These are phyloP conservation scores for Aphis craccivora DNA, from an alignment of 1,140 invertebrate genomes.

Conservation along the genomic window DNA sequence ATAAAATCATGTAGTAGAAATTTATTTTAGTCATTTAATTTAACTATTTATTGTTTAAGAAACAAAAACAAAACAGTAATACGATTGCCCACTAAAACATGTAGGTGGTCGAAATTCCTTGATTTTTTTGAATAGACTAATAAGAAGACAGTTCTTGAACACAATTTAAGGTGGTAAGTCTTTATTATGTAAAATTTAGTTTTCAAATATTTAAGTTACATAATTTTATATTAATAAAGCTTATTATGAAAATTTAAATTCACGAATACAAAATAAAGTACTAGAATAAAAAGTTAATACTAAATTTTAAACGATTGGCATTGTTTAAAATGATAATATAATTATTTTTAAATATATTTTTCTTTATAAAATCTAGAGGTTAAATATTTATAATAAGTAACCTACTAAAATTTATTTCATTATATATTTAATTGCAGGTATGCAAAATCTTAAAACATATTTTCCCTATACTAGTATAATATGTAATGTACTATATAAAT, in stretches of 20 bases:
- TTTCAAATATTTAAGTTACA: neutral
- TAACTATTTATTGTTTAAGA: neutral
- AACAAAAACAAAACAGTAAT: neutral
- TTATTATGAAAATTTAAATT: neutral
- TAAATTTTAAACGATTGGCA: neutral
- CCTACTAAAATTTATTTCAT: neutral
- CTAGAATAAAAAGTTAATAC: neutral
- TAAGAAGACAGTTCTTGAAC: neutral
- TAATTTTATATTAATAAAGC: neutral
- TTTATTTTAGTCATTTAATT: neutral
- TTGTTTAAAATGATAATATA: neutral
- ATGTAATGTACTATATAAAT: neutral
- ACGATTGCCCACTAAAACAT: neutral
- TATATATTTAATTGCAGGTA: neutral
- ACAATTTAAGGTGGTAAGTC: neutral
- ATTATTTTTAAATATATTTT: neutral
- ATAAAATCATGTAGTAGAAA: neutral
- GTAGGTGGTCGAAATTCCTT: neutral
- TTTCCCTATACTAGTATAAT: neutral
- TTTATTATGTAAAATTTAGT: neutral
- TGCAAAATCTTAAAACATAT: neutral
- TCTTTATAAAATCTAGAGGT: neutral
- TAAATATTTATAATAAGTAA: neutral
- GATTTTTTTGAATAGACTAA: neutral
- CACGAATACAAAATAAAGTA: neutral